These are phyloP conservation scores for Onychomys torridus DNA, from an alignment of 2,797 vertebrate genomes.

Conservation along the genomic window DNA sequence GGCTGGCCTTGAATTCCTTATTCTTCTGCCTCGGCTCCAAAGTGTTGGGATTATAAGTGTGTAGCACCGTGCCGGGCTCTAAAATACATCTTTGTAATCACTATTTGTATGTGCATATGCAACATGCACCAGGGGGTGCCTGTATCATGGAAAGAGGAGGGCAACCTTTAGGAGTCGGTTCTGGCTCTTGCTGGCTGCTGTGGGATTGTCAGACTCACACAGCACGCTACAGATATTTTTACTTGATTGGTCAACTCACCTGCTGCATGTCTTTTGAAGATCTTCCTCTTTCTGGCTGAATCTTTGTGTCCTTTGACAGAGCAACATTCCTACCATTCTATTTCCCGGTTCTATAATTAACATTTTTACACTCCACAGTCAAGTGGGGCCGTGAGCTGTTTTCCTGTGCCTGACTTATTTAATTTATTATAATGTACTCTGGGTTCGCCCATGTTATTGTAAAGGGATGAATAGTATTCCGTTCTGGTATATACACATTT, in stretches of 20 bases:
- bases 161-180: not conserved
- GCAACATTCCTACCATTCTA: no score
- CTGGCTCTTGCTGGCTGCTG: not conserved
- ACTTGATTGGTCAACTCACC: not conserved
- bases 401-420: not conserved
- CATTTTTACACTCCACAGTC: not conserved
- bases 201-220: fast-evolving
- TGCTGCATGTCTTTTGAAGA: not conserved
- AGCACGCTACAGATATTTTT: not conserved
- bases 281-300: not conserved
- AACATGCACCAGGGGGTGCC: no score
- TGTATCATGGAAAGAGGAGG: not conserved
- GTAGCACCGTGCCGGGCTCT: not conserved
- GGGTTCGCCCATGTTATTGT: not conserved
- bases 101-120: not conserved
- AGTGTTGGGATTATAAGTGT: not conserved
- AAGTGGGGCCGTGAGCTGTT: not conserved
- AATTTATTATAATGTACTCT: not conserved
- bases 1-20: not conserved
- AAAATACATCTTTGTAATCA: not conserved
- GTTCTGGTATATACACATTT: not conserved
- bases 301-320: not conserved
- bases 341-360: not conserved
- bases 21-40: not conserved
- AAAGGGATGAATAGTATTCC: not conserved